Base-by-base conservation (phyloP, 2,113 vertebrate species). In the Rhadina sibilatrix region DNA sequence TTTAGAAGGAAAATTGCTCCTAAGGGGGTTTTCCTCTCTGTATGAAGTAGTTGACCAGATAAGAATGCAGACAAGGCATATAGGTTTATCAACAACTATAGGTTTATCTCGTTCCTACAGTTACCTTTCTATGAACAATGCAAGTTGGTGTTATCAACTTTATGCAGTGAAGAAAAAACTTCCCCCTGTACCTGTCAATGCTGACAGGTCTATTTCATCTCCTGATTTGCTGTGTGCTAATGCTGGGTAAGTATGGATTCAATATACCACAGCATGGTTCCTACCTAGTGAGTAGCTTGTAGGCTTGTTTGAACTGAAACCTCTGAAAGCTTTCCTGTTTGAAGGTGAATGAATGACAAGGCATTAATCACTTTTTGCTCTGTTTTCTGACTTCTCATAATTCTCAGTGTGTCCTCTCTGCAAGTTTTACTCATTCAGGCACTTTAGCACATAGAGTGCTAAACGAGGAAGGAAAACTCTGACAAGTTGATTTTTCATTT, bases 91-190 rank as follows among this genome's bases (percentile, higher is more conserved):
- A 89, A 56, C 12, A 88, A 19, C 15, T 59, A 7, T n/a, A 61
- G 19, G 9, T 74, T 85, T 76, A 61, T 25, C 84, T 13, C 20
- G 25, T 59, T 92, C 52, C 16, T 80, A 5, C 6, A 57, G 53
- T 23, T 47, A 53, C 7, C 35, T 54, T 93, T 80, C 50, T 63
- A 63, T 12, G 12, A 72, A 35, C 8, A 63, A 38, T 28, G 11
- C 10, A 21, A 74, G 46, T 1, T 75, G 27, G 6, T 33, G 35
- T 59, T 61, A 60, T 40, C 14, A 57, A 2, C 24, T 65, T 24
- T 8, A 47, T 0, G 0, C 23, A n/a, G 5, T 56, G 50, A 50
- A 49, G 38, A 31, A 60, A 63, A 47, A n/a, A 33, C 4, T 2
- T 27, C 0, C 9, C 24, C 33, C 37, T 53, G 38, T 57, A 27